phyloP scores from a whole-genome alignment of 2,797 vertebrate genomes.

The Etheostoma perlongum region DNA sequence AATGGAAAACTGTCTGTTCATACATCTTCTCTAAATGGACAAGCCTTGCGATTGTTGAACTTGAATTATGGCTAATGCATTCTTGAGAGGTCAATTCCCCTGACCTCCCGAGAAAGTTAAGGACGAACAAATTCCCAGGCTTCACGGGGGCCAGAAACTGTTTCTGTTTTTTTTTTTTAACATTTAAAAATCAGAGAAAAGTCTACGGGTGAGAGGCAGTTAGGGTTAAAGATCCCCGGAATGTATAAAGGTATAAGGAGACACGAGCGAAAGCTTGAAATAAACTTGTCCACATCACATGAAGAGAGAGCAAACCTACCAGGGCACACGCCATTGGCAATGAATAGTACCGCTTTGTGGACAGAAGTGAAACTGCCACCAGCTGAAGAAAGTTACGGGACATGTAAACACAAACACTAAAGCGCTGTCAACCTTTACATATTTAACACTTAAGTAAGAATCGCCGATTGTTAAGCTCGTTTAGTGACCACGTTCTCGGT shows the following conservation, averaged over 20 bases:
- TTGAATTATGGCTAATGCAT: slow-evolving; percentile 97
- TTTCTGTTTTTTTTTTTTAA: neutral
- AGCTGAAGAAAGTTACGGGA: slow-evolving; percentile 66
- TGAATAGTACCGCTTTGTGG: slow-evolving; percentile 92
- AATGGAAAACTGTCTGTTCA: slow-evolving; percentile 89
- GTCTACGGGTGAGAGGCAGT: neutral
- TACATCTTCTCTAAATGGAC: slow-evolving; percentile 92
- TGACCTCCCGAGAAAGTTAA: slow-evolving; percentile 93
- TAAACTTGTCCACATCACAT: slow-evolving; percentile 57
- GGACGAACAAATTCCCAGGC: slow-evolving; percentile 88
- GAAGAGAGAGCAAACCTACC: slow-evolving; percentile 37
- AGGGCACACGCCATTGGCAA: slow-evolving; percentile 70
- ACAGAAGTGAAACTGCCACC: slow-evolving; percentile 79
- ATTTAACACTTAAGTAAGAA: neutral
- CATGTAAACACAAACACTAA: slow-evolving; percentile 62
- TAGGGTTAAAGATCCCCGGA: neutral
- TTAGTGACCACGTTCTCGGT: slow-evolving; percentile 1
- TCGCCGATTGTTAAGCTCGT: neutral
- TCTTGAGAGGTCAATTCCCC: slow-evolving; percentile 95
- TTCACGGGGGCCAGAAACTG: slow-evolving; percentile 44
- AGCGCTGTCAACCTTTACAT: slow-evolving; percentile 18
- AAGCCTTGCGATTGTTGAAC: slow-evolving; percentile 90
- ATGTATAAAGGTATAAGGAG: slow-evolving; percentile 24
- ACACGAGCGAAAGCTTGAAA: slow-evolving; percentile 43
- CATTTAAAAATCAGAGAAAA: neutral